Evolutionary conservation across 1,140 invertebrate species (phyloP).

Genomic region (Saccostrea cuccullata): DNA sequence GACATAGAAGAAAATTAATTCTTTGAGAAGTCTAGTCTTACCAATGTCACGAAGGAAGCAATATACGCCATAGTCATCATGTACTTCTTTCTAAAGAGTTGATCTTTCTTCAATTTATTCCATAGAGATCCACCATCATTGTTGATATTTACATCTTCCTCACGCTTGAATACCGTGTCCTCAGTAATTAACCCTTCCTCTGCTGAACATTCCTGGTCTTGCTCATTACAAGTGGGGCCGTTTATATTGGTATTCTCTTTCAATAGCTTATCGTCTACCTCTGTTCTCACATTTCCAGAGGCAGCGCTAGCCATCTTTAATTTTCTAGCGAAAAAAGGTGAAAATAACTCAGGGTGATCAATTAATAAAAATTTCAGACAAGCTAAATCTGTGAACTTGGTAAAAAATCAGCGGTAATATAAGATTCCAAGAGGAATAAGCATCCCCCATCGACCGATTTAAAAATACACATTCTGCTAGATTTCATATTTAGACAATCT

Average conservation of each 20-base stretch:
- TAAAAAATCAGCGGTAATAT: no score
- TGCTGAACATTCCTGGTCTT: background rate
- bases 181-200: background rate
- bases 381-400: no score
- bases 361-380: no score
- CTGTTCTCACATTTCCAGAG: background rate
- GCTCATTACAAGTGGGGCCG: background rate
- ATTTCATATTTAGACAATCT: no score
- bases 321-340: background rate
- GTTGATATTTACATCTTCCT: background rate
- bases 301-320: background rate
- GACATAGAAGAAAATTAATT: no score
- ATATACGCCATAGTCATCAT: background rate
- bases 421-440: no score
- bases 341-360: no score
- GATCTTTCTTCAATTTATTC: background rate
- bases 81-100: constrained; percentile 7
- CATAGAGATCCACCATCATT: background rate
- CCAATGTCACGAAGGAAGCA: background rate
- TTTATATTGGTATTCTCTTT: background rate
- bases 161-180: background rate
- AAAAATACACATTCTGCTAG: no score
- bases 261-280: background rate
- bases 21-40: background rate
- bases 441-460: no score